Evolutionary conservation across 2,113 vertebrate species (phyloP).

Genomic region (Crotalus helleri): DNA sequence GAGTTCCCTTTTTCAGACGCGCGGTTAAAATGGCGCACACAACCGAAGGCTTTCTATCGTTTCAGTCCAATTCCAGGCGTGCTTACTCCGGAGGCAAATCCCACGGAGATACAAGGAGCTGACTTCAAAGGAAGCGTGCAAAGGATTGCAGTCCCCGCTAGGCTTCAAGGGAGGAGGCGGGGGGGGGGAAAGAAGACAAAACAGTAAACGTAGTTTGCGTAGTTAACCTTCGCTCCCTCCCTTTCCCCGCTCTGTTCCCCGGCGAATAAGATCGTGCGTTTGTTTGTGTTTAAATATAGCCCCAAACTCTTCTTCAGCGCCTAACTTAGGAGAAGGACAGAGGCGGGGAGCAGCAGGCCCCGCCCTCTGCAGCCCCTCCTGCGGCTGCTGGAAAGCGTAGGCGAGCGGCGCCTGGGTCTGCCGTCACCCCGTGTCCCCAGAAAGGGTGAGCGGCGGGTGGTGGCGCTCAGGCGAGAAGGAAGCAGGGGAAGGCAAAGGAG

Average conservation of each 20-base stretch:
- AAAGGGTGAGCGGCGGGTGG: constrained; percentile 11
- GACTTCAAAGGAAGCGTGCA: neutral
- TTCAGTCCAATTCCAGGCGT: neutral
- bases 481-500: neutral
- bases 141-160: neutral
- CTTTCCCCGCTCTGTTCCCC: neutral
- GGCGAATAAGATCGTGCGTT: constrained; percentile 9
- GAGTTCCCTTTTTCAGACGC: neutral
- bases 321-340: neutral
- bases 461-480: constrained; percentile 13
- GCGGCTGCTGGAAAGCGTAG: constrained; percentile 28
- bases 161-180: neutral
- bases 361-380: neutral
- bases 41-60: neutral
- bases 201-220: neutral
- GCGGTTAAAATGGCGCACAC: neutral
- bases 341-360: neutral
- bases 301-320: neutral
- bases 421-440: constrained; percentile 21
- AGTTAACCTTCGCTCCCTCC: neutral
- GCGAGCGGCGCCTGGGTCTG: constrained; percentile 15
- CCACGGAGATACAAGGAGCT: neutral
- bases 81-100: neutral
- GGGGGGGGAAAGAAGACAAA: neutral
- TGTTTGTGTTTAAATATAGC: constrained; percentile 46